Base-by-base conservation (phyloP, 2,888 invertebrate species). In the Zaprionus bogoriensis region DNA sequence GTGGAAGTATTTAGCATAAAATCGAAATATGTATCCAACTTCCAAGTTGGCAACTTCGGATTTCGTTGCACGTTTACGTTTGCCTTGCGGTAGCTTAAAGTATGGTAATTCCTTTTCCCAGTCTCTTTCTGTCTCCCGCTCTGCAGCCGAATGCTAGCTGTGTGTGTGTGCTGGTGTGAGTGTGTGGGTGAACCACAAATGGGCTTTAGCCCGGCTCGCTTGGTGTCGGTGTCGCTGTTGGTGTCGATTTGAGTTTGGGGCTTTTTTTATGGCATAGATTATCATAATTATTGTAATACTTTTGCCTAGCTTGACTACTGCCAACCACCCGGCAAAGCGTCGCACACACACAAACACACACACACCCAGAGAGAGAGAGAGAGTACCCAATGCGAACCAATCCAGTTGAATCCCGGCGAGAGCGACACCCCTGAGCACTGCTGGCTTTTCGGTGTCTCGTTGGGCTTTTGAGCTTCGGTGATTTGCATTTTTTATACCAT, bases 201-300 rank as follows among this genome's bases (percentile, higher is more conserved):
- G 75, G 65, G 65, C 69, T 65, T 64, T 70, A 42, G 52, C 6
- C 20, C n/a, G 7, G 30, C 57, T 52, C 9, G 19, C 20, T 44
- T 20, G 42, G 10, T 44, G 53, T 50, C 51, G 42, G 28, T 38
- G 45, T 53, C 58, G 44, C 59, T 74, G 51, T 42, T 45, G 19
- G 73, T 65, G 69, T 73, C 68, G 63, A 68, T 72, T 74, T 70
- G 71, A 70, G 71, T 65, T 74, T 54, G 60, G 54, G 41, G 23
- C 28, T 77, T 74, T 83, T 84, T 85, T 83, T 87, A 83, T 83
- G 74, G 81, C 79, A 72, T 76, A 85, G 86, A 86, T 86, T 87
- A 87, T 87, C 85, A 87, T 87, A 87, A 87, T 86, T 83, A 86
- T 87, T 87, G 83, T 86, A 87, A 87, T 85, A 82, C 84, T 84